Base-by-base conservation (phyloP, 1,140 invertebrate species). In the Uloborus diversus region DNA sequence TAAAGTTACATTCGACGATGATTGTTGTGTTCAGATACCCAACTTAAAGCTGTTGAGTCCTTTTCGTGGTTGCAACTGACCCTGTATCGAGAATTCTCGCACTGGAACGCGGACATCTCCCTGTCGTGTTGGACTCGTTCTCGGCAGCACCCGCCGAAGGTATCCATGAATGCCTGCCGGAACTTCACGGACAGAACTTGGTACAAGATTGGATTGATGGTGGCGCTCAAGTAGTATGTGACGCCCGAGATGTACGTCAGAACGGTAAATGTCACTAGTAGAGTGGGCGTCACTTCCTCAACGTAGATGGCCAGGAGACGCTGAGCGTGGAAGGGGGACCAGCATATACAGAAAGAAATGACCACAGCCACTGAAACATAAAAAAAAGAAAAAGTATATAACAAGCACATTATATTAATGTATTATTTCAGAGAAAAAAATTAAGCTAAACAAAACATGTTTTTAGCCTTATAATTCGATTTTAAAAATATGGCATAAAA, bases 281-380 rank as follows among this genome's bases (percentile, higher is more conserved):
- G 90, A 93, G 85, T 91, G 87, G 14, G 87, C 86, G 53, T 88
- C 87, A 27, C 90, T 85, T 68, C 92, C 92, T 82, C 89, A 93
- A 82, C 93, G 70, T 84, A 85, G 13, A 83, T 84, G 20, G 85
- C 84, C 65, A 88, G 79, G 3, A 96, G 86, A 9, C 94, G 88
- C 30, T 98, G 96, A 0, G 94, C 92, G 85, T 98, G 96, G 86
- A 97, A 97, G 3, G 96, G 96, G 0, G 95, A 94, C 94, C 95
- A 98, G 87, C 95, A 97, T 20, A 97, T 89, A 87, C 97, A 96
- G 86, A 98, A 98, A 0, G 94, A 93, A 3, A 95, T 92, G 0
- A 97, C 96, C 1, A 98, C 96, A 49, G 94, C 95, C 84, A 97
- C 96, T 97, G 88, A 32, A 85, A 85, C 30, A 76, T 93, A 57